Conservation (phyloP, 2,888 invertebrate species). For the Philopedon plagiatum region DNA sequence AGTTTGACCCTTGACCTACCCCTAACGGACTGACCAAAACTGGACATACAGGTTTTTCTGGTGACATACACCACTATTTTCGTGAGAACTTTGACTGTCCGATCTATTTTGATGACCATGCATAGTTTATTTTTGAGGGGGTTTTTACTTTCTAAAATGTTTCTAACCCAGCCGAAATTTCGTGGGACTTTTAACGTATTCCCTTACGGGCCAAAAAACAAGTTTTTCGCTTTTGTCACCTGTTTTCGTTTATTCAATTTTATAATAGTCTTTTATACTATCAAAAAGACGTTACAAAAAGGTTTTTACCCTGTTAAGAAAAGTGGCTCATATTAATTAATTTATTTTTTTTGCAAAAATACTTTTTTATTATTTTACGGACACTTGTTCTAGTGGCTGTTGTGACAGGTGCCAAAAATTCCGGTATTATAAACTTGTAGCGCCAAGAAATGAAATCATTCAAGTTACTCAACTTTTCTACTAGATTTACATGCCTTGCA, state of each 20-base stretch:
- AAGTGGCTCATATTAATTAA: no score
- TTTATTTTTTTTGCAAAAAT: neutral
- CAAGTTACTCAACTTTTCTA: constrained; percentile 12
- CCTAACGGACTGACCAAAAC: constrained; percentile 67
- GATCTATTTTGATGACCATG: constrained; percentile 52
- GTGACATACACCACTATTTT: constrained; percentile 59
- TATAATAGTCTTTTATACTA: constrained; percentile 2
- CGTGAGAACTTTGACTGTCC: constrained; percentile 61
- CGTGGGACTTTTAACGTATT: constrained; percentile 47
- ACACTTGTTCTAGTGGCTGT: constrained; percentile 2
- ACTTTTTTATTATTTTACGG: neutral
- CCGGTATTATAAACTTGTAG: constrained; percentile 3
- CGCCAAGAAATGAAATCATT: neutral
- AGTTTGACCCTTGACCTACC: constrained; percentile 61
- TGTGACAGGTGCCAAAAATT: neutral
- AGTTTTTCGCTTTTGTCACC: constrained; percentile 16
- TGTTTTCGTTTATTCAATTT: constrained; percentile 9
- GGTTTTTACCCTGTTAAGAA: no score
- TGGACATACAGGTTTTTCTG: constrained; percentile 65
- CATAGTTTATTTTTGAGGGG: constrained; percentile 42
- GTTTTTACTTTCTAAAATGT: constrained; percentile 28
- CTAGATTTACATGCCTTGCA: constrained; percentile 1
- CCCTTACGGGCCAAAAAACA: constrained; percentile 34
- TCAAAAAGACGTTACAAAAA: constrained; percentile 14
- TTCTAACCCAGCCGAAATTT: constrained; percentile 28